Base-by-base conservation (phyloP, 64 coral and sea anemone species). In the Porites lutea region DNA sequence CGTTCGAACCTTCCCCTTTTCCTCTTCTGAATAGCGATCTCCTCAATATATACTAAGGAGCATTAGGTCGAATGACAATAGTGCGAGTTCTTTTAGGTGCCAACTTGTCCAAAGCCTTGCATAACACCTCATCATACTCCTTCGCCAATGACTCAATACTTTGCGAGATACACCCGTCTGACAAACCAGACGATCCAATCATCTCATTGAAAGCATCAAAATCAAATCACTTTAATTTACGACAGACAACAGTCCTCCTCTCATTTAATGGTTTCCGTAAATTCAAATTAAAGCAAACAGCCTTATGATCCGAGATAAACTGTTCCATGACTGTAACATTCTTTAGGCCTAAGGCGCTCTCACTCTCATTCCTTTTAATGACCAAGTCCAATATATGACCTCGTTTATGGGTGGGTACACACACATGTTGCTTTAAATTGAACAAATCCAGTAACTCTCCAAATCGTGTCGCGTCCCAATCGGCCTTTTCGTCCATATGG, bases 391-490 rank as follows among this genome's bases (percentile, higher is more conserved):
- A 76, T 76, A 76, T 50, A 6, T 76, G 74, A 11, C 74, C 74
- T 15, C 4, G 74, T 76, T 18, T 76, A 51, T 76, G 74, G 13
- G 74, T 76, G 6, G 74, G 45, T 3, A 76, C 44, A 3, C 10
- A 13, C 74, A 76, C 74, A 76, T 76, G 74, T 76, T 76, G 74
- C 15, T 9, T 76, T 15, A 76, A 18, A 49, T 76, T 76, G 19
- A 76, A 76, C 74, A 76, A 49, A 48, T 49, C 45, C 3, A 76
- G 74, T 76, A 76, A 37, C 27, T 37, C 70, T 3, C 49, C 45
- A 88, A 75, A 88, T 44, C 52, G 70, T 61, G 51, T 75, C 19
- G 54, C 43, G 52, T 61, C n/a, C 46, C 86, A 45, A 62, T 88
- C 22, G 60, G 15, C 12, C n/a, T 4, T 76, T 52, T 60, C 71